These are phyloP conservation scores for Ambastaia sidthimunki DNA, from an alignment of 2,797 vertebrate genomes.

Conservation along the genomic window DNA sequence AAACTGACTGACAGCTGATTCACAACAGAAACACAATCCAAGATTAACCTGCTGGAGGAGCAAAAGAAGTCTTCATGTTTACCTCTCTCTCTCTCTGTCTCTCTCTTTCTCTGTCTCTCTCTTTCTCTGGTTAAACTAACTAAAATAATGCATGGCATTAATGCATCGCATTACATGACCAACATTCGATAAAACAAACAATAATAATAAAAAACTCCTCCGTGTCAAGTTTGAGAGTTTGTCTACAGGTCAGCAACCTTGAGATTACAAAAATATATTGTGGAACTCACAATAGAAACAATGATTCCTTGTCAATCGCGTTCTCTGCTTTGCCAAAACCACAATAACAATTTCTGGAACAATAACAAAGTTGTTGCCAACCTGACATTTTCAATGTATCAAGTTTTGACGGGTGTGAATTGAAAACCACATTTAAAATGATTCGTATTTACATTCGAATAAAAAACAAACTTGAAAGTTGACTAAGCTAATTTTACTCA, in stretches of 20 bases:
- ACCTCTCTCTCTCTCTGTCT: slow-evolving; percentile 1
- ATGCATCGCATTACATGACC: slow-evolving; percentile 43
- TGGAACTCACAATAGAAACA: slow-evolving; percentile 22
- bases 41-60: neutral
- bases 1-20: slow-evolving; percentile 28
- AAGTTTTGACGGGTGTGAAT: no score
- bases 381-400: neutral
- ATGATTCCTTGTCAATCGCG: slow-evolving; percentile 38
- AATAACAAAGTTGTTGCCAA: slow-evolving; percentile 22
- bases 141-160: slow-evolving; percentile 7
- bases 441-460: no score
- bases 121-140: neutral
- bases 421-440: no score
- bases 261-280: slow-evolving; percentile 49
- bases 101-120: slow-evolving; percentile 13
- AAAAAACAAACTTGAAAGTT: no score
- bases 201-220: neutral
- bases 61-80: neutral
- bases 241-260: slow-evolving; percentile 35
- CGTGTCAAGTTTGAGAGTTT: neutral
- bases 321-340: slow-evolving; percentile 1
- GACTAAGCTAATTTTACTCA: neutral
- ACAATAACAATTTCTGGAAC: slow-evolving; percentile 27
- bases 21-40: slow-evolving; percentile 35
- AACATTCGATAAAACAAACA: slow-evolving; percentile 34